Evolutionary conservation across 1,140 invertebrate species (phyloP).

Genomic region (Lasaia peninsularis): DNA sequence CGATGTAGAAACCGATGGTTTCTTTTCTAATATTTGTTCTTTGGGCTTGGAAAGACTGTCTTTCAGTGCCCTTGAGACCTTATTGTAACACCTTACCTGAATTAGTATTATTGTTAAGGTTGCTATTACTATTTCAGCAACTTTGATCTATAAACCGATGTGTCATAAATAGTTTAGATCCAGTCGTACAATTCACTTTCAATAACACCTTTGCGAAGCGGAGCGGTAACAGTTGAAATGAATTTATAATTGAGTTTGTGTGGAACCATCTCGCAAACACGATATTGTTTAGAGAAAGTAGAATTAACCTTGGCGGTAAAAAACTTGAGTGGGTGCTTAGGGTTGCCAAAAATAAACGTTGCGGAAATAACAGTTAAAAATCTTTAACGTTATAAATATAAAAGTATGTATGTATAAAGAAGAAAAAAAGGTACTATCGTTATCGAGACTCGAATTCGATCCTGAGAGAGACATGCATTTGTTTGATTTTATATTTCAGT

Average conservation of each 20-base stretch:
- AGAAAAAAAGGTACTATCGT: too few species aligned
- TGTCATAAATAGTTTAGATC: not conserved
- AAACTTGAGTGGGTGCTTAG: not conserved
- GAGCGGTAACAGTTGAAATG: not conserved
- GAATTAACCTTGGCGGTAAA: not conserved
- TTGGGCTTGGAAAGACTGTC: not conserved
- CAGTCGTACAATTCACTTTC: not conserved
- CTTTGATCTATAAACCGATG: not conserved
- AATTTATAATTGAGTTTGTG: conserved; percentile 11
- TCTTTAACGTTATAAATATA: too few species aligned
- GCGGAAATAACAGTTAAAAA: too few species aligned
- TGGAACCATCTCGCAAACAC: not conserved
- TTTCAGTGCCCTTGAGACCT: too few species aligned
- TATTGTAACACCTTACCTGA: too few species aligned
- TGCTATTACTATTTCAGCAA: not conserved
- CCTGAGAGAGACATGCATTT: too few species aligned
- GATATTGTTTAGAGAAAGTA: conserved; percentile 7
- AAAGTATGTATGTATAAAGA: too few species aligned
- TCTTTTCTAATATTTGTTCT: not conserved
- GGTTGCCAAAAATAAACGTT: not conserved
- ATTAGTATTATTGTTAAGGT: too few species aligned
- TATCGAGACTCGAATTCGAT: too few species aligned
- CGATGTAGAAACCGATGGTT: not conserved
- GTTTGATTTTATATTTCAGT: too few species aligned
- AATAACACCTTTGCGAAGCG: conserved; percentile 1